Conservation (phyloP, 2,888 invertebrate species). For the Amiota mariae region DNA sequence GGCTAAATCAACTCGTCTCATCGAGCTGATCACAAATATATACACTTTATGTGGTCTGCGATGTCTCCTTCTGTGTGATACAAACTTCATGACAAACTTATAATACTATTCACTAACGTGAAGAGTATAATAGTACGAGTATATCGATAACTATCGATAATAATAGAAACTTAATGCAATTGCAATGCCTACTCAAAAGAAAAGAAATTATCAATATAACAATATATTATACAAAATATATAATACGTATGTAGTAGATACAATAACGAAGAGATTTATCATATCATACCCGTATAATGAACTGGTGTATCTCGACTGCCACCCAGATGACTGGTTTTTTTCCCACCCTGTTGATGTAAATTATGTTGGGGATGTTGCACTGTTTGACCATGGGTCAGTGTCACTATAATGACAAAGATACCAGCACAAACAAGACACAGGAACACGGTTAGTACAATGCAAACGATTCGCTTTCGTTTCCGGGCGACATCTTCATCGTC, state of each 20-base stretch:
- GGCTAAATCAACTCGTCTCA: too few relatives aligned
- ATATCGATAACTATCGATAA: too few relatives aligned
- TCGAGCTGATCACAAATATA: too few relatives aligned
- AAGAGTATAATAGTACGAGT: too few relatives aligned
- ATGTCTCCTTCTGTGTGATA: too few relatives aligned
- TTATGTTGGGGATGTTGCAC: constrained; percentile 74
- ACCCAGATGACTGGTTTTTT: constrained; percentile 78
- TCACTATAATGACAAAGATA: constrained; percentile 84
- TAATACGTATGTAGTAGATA: constrained; percentile 21
- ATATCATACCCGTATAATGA: constrained; percentile 71
- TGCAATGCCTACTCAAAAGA: too few relatives aligned
- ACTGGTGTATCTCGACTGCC: constrained; percentile 74
- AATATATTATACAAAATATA: not conserved
- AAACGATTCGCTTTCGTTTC: constrained; percentile 81
- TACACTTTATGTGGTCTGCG: too few relatives aligned
- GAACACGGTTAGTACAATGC: constrained; percentile 82
- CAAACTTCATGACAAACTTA: too few relatives aligned
- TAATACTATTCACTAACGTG: too few relatives aligned
- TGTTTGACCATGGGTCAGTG: constrained; percentile 81
- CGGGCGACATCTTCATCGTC: constrained; percentile 79
- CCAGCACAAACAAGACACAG: constrained; percentile 83
- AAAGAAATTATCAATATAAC: too few relatives aligned
- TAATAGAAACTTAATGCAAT: too few relatives aligned
- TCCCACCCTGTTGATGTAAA: constrained; percentile 76
- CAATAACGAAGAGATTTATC: not conserved